Evolutionary conservation across 2,888 invertebrate species (phyloP).

Genomic region (Ochropleura plecta): DNA sequence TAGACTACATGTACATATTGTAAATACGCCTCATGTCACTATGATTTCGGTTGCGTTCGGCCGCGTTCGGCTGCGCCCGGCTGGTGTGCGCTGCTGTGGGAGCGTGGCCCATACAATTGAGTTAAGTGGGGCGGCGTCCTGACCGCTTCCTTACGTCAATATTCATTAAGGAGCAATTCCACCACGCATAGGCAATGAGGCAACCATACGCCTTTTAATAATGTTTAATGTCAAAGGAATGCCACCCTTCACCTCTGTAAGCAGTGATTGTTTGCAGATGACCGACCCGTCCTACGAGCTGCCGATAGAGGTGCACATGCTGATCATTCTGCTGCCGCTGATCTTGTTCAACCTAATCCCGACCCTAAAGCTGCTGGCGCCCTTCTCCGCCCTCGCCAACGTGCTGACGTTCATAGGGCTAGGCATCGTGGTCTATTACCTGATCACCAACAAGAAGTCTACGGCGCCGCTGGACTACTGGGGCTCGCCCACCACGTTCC

Average conservation of each 20-base stretch:
- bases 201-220: conserved; percentile 48
- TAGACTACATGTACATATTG: too few relatives aligned
- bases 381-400: conserved; percentile 96
- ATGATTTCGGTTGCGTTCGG: neutral
- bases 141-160: conserved; percentile 54
- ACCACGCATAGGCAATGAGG: conserved; percentile 42
- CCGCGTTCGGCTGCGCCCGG: neutral
- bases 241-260: conserved; percentile 22
- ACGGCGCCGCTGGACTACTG: conserved; percentile 82
- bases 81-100: conserved; percentile 17
- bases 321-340: conserved; percentile 92
- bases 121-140: conserved; percentile 69
- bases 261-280: conserved; percentile 52
- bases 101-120: conserved; percentile 66
- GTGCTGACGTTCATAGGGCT: conserved; percentile 94
- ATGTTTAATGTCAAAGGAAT: conserved; percentile 48
- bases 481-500: conserved; percentile 82
- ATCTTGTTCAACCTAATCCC: conserved; percentile 93
- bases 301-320: conserved; percentile 91
- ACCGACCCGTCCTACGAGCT: conserved; percentile 71
- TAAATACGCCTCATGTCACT: neutral
- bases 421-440: conserved; percentile 93
- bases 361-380: conserved; percentile 95
- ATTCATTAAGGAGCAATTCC: conserved; percentile 51
- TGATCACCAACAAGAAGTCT: conserved; percentile 87